Base-by-base conservation (phyloP, 1,140 invertebrate species). In the Trachymyrmex cornetzi region DNA sequence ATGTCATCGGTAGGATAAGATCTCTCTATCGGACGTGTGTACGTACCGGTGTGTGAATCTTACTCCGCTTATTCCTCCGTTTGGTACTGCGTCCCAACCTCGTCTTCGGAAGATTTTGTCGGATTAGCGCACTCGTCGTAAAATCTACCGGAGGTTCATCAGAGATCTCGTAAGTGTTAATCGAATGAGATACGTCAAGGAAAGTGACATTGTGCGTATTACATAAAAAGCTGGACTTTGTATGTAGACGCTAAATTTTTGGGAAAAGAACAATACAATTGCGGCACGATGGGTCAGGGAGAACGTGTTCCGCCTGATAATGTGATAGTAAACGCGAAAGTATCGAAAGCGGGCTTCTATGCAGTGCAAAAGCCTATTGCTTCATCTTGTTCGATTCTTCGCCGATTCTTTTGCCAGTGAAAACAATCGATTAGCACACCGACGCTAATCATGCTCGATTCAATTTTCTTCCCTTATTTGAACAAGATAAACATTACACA, bases 1-100 rank as follows among this genome's bases (percentile, higher is more conserved):
- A 92, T 89, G 88, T 87, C 82, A 88, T 75, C 79, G 77, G 72
- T 16, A 38, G 22, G 80, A 57, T 55, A 86, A 77, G 88, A 84
- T 50, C 30, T 75, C 61, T 19, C 67, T 63, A 19, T 0, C 22
- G 38, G 85, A 53, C 85, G 48, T 48, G 34, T n/a, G 64, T 9
- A n/a, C 7, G 38, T 48, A 14, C 11, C 50, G 19, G n/a, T 19
- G 59, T 57, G 34, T 3, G 75, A 16, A 59, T 24, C 27, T 61
- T 22, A 34, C 9, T 81, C 24, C 27, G 34, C 24, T 16, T 34
- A 50, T 14, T 30, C 48, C 27, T 59, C 24, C n/a, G 55, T 77
- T 38, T 34, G 38, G n/a, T 48, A 27, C 30, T 30, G 19, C 24
- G 0, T 0, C 6, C 14, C 19, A 12, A 0, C 3, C 4, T 30